Base-by-base conservation (phyloP, 2,888 invertebrate species). In the Vandiemenella viatica region DNA sequence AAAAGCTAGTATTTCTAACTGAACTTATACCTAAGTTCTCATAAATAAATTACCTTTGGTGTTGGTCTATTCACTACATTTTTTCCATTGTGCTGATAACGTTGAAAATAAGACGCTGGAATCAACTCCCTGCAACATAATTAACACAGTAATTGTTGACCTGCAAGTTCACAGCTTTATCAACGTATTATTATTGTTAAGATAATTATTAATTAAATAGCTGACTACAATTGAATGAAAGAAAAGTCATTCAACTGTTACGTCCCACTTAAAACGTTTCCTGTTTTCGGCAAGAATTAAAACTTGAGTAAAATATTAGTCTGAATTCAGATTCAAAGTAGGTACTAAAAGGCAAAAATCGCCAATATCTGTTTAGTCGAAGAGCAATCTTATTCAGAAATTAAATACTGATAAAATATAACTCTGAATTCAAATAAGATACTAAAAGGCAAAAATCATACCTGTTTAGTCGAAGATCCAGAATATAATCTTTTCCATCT, bases 381-480 rank as follows among this genome's bases (percentile, higher is more conserved):
- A n/a, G n/a, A n/a, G n/a, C n/a, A n/a, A n/a, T n/a, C n/a, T n/a
- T n/a, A n/a, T n/a, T n/a, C n/a, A n/a, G n/a, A n/a, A n/a, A n/a
- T n/a, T n/a, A n/a, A n/a, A n/a, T n/a, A n/a, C n/a, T n/a, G n/a
- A n/a, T n/a, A n/a, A n/a, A n/a, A n/a, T n/a, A n/a, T n/a, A 32
- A 32, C 3, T 32, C 32, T 4, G n/a, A 3, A 32, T 13, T 32
- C n/a, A 32, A 32, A 32, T 32, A 3, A 2, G 2, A 32, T 13
- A 32, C n/a, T 2, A 32, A 32, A 2, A 32, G 2, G 32, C n/a
- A 32, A 32, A 13, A 32, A 13, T 23, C 55, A 58, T 55, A 65
- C 66, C 61, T 74, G 67, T 85, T 86, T 61, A 84, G 70, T 58
- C 76, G 72, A 51, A 87, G 72, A 64, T 86, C 83, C 57, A 86